Percentiles rank a stretch among this genome's conserved stretches.
These are phyloP conservation scores for Sussaba pulchella DNA, from an alignment of 2,888 invertebrate genomes.

Conservation along the genomic window DNA sequence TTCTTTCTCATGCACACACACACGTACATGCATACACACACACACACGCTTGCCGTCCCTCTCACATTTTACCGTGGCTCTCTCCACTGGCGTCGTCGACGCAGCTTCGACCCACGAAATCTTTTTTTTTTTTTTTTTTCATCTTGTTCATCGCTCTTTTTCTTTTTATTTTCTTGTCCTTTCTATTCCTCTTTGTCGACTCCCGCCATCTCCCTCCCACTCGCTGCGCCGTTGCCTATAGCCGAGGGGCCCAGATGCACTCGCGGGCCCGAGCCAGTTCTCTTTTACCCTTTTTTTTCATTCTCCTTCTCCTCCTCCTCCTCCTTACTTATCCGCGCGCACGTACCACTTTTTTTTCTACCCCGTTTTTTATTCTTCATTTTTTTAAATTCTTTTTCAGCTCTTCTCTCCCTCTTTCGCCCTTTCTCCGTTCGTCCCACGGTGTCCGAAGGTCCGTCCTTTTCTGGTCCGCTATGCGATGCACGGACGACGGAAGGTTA, in stretches of 20 bases:
- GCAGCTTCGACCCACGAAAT: slow-evolving; percentile 69
- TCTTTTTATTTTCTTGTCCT: slow-evolving; percentile 57
- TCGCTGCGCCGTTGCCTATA: slow-evolving; percentile 75
- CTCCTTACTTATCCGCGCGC: slow-evolving; percentile 58
- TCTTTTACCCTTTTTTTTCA: slow-evolving; percentile 30
- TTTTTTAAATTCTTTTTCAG: slow-evolving; percentile 21
- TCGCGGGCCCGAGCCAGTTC: slow-evolving; percentile 65
- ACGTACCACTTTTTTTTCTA: slow-evolving; percentile 55
- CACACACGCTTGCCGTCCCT: background rate
- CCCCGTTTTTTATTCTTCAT: slow-evolving; percentile 20
- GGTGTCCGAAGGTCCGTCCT: slow-evolving; percentile 32
- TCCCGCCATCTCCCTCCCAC: slow-evolving; percentile 40
- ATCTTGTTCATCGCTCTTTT: slow-evolving; percentile 50
- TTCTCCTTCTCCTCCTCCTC: slow-evolving; percentile 15
- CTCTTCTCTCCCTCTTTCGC: slow-evolving; percentile 34
- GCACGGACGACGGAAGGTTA: slow-evolving; percentile 73
- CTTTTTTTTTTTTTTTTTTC: slow-evolving; percentile 61
- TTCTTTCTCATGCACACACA: background rate
- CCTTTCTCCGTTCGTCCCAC: slow-evolving; percentile 4
- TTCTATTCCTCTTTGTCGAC: slow-evolving; percentile 34
- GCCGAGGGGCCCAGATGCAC: slow-evolving; percentile 70
- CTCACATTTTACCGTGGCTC: slow-evolving; percentile 46
- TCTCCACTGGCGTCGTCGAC: slow-evolving; percentile 50
- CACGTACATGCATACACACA: too few species aligned
- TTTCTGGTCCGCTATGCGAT: slow-evolving; percentile 50